A percentile compares a stretch with the other conserved stretches of the same genome.
Evolutionary conservation across 2,888 invertebrate genomes (phyloP).

Genomic region (Apocheima hispidaria): DNA sequence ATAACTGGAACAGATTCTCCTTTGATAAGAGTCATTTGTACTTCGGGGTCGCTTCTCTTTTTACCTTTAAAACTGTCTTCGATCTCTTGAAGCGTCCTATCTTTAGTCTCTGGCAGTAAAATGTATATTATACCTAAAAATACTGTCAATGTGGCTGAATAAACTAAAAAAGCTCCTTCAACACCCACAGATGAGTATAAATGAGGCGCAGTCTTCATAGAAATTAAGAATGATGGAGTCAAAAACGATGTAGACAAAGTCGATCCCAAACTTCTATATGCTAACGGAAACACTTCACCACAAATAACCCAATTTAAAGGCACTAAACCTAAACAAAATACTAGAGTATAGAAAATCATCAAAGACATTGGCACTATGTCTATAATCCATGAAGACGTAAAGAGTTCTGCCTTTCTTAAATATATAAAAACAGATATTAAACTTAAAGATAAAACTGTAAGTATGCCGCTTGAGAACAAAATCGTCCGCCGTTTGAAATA

Average conservation of each 20-base stretch:
- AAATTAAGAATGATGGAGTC: conserved; percentile 76
- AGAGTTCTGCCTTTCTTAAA: conserved; percentile 65
- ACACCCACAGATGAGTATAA: conserved; percentile 77
- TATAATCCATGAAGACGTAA: conserved; percentile 65
- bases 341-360: conserved; percentile 75
- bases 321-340: conserved; percentile 78
- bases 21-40: conserved; percentile 70
- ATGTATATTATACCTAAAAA: conserved; percentile 70
- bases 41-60: conserved; percentile 64
- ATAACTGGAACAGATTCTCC: conserved; percentile 11
- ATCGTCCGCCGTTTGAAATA: conserved; percentile 73
- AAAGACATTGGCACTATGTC: conserved; percentile 72
- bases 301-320: conserved; percentile 82
- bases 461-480: conserved; percentile 72
- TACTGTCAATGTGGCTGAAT: conserved; percentile 69
- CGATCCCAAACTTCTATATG: conserved; percentile 79
- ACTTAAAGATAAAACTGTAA: conserved; percentile 72
- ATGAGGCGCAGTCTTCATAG: conserved; percentile 83
- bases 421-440: conserved; percentile 75
- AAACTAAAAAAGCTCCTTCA: conserved; percentile 78
- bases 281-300: conserved; percentile 80
- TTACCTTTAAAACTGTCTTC: conserved; percentile 79
- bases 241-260: conserved; percentile 78
- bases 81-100: conserved; percentile 77
- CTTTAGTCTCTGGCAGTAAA: conserved; percentile 79